Evolutionary conservation across 2,113 vertebrate species (phyloP).

Genomic region (Gavialis gangeticus): DNA sequence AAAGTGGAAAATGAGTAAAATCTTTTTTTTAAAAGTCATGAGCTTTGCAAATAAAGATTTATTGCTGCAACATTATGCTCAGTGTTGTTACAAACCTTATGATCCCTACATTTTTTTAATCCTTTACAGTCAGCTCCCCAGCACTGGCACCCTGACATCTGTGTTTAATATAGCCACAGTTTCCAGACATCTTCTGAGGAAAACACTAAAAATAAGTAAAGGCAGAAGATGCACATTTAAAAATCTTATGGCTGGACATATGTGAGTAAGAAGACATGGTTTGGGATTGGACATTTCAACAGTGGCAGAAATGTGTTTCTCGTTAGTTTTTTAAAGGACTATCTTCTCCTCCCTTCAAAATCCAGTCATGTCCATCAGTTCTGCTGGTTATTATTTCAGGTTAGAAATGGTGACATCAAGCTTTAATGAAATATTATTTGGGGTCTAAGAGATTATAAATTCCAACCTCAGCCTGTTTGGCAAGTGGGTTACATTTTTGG

Average conservation of each 20-base stretch:
- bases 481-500: neutral
- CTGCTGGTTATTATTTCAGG: neutral
- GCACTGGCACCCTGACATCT: neutral
- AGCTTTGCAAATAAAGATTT: slow-evolving; percentile 27
- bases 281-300: neutral
- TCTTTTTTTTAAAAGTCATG: neutral
- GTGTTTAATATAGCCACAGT: slow-evolving; percentile 31
- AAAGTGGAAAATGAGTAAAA: slow-evolving; percentile 22
- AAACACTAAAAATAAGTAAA: slow-evolving; percentile 27
- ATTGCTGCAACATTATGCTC: neutral
- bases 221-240: slow-evolving; percentile 3
- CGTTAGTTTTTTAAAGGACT: neutral
- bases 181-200: neutral
- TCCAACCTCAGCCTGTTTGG: neutral
- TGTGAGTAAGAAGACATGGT: neutral
- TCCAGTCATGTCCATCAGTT: neutral
- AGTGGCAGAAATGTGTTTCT: slow-evolving; percentile 8
- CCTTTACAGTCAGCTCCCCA: neutral
- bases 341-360: neutral
- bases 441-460: neutral
- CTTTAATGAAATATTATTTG: neutral
- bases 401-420: slow-evolving; percentile 21
- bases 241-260: neutral
- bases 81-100: neutral
- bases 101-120: neutral